Base-by-base conservation (phyloP, 1,140 invertebrate genomes). In the Riptortus pedestris region DNA sequence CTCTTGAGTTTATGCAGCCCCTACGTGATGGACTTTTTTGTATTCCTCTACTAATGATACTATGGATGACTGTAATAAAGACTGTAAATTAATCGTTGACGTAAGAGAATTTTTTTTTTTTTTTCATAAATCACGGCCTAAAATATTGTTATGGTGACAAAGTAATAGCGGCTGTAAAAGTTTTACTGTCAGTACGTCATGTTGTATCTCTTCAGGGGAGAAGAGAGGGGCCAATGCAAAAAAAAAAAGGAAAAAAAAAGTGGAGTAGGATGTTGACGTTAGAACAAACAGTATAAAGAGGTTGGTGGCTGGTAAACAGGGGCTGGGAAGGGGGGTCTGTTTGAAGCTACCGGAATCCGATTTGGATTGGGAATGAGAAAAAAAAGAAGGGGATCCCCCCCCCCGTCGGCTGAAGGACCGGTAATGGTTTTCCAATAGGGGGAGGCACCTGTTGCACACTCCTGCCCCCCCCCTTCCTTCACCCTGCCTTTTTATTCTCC, bases 201-300 rank as follows among this genome's bases (percentile, higher is more conserved):
- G n/a, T n/a, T n/a, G n/a, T n/a, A n/a, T n/a, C n/a, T n/a, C n/a
- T n/a, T n/a, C n/a, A n/a, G n/a, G n/a, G n/a, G n/a, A n/a, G n/a
- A n/a, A n/a, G n/a, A n/a, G n/a, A n/a, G n/a, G n/a, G n/a, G n/a
- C n/a, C n/a, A n/a, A n/a, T n/a, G n/a, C n/a, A 38, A 38, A 38
- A 38, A 38, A 38, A 38, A 24, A 9, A 51, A 22, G 48, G 48
- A 51, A 20, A 51, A 48, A 51, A 51, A 51, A 51, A 51, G 4
- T 51, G 48, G 12, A 51, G 48, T 18, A 51, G 48, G 48, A 51
- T 51, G 48, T 51, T 51, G 48, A 51, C n/a, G 48, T 38, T 51
- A 51, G n/a, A 51, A 51, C 48, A 51, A 51, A 51, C 48, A 51
- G 48, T 51, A 51, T 51, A 22, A 51, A 51, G 48, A 22, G 48